Base-by-base conservation (phyloP, 1,140 invertebrate species). In the Cotesia glomerata region DNA sequence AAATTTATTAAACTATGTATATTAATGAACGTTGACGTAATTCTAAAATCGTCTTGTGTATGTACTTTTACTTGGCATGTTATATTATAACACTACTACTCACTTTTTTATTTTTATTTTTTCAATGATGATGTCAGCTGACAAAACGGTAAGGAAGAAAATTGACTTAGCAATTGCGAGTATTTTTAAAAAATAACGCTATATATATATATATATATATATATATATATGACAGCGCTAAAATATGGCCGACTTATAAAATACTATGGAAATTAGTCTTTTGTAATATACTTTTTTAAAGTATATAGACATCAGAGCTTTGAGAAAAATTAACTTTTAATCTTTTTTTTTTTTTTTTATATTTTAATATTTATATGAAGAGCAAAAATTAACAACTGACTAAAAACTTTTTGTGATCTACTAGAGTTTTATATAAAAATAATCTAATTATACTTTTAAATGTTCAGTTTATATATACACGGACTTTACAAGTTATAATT, bases 21-120 rank as follows among this genome's bases (percentile, higher is more conserved):
- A 54, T 14, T 9, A n/a, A 39, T 13, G 32, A 68, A 32, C 16
- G 61, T 71, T 71, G 69, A 64, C 69, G 59, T 59, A 71, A 64
- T 49, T 49, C 61, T 64, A 35, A 64, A 71, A 71, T 52, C n/a
- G 61, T 71, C 59, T 54, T 36, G 16, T 18, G 16, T 34, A 18
- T 58, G n/a, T 26, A 18, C 16, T 18, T 58, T 62, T 26, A 35
- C 26, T 36, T 16, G 32, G 59, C 13, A n/a, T 36, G 3, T 26
- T 62, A 11, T 13, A 34, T 13, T 26, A 8, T 9, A 8, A 8
- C 7, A 45, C 39, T 45, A 26, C 26, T 26, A 26, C 26, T 56
- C 16, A 9, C 32, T 34, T 14, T 34, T 26, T 59, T 34, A 9
- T n/a, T 62, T 34, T 39, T 8, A 13, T 39, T 16, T 13, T 39